Percentiles rank a stretch among this genome's conserved stretches.
phyloP scores from a whole-genome alignment of 2,113 vertebrate species.

The Paedocypris sp. region DNA sequence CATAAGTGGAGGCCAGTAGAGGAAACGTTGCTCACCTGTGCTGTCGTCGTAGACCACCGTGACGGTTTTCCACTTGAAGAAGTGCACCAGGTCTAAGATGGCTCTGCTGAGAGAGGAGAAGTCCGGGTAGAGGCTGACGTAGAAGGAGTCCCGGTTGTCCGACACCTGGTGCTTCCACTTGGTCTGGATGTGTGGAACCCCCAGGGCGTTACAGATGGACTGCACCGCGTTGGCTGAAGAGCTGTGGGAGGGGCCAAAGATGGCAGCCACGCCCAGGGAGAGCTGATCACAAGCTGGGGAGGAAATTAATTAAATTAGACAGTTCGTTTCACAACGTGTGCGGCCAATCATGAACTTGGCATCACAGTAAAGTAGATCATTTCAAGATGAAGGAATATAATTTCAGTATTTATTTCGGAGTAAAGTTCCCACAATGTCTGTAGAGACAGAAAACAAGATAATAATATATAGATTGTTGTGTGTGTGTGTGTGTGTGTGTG shows the following conservation, averaged over 20 bases:
- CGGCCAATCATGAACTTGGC: too few species aligned
- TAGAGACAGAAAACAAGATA: too few species aligned
- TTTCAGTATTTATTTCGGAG: too few species aligned
- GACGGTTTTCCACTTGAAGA: conserved; percentile 99
- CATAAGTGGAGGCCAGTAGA: background rate
- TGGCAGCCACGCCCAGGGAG: conserved; percentile 95
- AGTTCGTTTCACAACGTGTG: too few species aligned
- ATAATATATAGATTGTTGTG: too few species aligned
- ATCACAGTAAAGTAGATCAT: too few species aligned
- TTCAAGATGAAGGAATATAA: too few species aligned
- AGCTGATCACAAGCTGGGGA: conserved; percentile 95
- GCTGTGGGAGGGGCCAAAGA: conserved; percentile 95
- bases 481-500: too few species aligned
- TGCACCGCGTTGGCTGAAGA: conserved; percentile 98
- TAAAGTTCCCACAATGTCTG: too few species aligned
- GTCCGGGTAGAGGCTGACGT: conserved; percentile 93
- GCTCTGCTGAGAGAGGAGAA: conserved; percentile 96
- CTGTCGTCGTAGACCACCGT: conserved; percentile 98
- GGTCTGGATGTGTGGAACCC: conserved; percentile 96
- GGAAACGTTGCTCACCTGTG: conserved; percentile 74
- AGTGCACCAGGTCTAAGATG: conserved; percentile 95
- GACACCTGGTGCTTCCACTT: conserved; percentile 99
- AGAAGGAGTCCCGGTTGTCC: conserved; percentile 95
- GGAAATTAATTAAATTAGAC: too few species aligned
- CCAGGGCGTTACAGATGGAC: conserved; percentile 96